phyloP scores from a whole-genome alignment of 2,113 vertebrate genomes.

The Piaya cayana region DNA sequence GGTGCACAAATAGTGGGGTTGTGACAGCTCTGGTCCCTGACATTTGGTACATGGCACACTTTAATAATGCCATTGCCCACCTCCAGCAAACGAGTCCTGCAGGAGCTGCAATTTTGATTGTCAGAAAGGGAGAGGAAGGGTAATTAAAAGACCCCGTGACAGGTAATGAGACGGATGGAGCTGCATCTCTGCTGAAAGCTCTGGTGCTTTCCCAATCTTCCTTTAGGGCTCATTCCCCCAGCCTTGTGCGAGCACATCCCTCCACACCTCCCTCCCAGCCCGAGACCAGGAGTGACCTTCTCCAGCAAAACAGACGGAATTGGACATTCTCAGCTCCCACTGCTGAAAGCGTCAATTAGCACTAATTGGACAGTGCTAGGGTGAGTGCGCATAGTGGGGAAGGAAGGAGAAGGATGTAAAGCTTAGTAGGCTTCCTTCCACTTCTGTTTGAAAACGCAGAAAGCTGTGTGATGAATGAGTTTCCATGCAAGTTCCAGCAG shows the following conservation, averaged over 20 bases:
- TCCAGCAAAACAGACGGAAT: accelerated
- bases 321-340: background rate
- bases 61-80: background rate
- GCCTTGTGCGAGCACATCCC: background rate
- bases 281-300: background rate
- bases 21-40: background rate
- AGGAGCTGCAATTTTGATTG: background rate
- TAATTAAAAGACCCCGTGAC: background rate
- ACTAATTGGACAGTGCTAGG: background rate
- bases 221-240: accelerated
- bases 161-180: background rate
- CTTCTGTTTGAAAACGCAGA: background rate
- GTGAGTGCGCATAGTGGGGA: background rate
- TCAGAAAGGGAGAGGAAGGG: background rate
- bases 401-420: background rate
- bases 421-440: background rate
- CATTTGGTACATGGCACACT: background rate
- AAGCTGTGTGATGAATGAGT: background rate
- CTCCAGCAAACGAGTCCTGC: background rate
- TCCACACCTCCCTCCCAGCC: background rate
- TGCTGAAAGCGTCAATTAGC: background rate
- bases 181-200: background rate
- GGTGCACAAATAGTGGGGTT: background rate
- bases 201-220: accelerated
- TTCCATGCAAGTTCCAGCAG: background rate